Evolutionary conservation across 2,113 vertebrate genomes (phyloP).

Genomic region (Mesoclemmys tuberculata): DNA sequence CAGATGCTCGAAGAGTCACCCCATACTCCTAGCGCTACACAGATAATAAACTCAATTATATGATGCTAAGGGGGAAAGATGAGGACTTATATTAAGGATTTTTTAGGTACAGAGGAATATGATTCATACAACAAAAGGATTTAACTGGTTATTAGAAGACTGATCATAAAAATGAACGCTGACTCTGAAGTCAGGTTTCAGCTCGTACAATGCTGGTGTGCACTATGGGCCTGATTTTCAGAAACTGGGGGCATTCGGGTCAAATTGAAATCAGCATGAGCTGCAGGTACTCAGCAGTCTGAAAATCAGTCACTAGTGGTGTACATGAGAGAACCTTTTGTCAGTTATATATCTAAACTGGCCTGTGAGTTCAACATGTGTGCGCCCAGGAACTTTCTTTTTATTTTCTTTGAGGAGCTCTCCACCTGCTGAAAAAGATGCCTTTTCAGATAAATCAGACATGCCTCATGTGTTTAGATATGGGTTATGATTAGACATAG

Average conservation of each 20-base stretch:
- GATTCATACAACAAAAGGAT: neutral
- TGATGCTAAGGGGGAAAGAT: neutral
- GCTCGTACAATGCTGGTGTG: neutral
- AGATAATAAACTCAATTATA: neutral
- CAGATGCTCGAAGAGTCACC: neutral
- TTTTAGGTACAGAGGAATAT: neutral
- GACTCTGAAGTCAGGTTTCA: neutral
- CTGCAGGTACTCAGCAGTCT: neutral
- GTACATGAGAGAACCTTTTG: neutral
- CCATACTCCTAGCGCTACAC: neutral
- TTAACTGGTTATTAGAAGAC: neutral
- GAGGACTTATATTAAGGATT: neutral
- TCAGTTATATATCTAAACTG: neutral
- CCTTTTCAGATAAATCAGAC: neutral
- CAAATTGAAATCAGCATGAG: neutral
- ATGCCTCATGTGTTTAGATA: neutral
- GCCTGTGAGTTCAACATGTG: neutral
- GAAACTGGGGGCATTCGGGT: neutral
- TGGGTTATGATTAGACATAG: neutral
- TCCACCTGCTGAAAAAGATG: neutral
- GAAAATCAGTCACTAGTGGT: neutral
- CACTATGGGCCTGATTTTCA: neutral
- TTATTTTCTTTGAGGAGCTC: neutral
- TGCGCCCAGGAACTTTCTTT: neutral
- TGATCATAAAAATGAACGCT: slow-evolving; percentile 9